A percentile compares a stretch with the other conserved stretches of the same genome.
These are phyloP conservation scores for Cynoglossus semilaevis DNA, from an alignment of 2,113 vertebrate genomes.

Conservation along the genomic window DNA sequence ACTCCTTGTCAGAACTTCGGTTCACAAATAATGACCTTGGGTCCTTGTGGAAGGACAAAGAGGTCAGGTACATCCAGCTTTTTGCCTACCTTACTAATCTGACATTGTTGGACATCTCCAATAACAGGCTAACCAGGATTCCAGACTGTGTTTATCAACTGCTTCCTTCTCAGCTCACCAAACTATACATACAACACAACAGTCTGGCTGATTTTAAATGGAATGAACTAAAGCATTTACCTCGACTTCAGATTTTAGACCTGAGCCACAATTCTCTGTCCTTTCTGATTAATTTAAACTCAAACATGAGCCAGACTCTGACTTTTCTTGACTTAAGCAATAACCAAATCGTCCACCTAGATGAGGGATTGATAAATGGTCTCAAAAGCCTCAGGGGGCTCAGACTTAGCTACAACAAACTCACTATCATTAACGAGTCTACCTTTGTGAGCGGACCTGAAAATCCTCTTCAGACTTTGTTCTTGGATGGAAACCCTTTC, in stretches of 20 bases:
- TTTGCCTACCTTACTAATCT: constrained; percentile 72
- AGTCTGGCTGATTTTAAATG: constrained; percentile 61
- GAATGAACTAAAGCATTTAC: constrained; percentile 54
- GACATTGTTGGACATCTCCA: constrained; percentile 74
- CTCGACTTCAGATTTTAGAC: constrained; percentile 63
- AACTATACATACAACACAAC: constrained; percentile 65
- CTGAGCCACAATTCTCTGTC: constrained; percentile 72
- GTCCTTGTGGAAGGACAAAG: constrained; percentile 70
- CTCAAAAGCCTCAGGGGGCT: constrained; percentile 58
- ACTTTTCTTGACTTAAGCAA: constrained; percentile 68
- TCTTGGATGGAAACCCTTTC: constrained; percentile 75
- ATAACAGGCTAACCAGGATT: constrained; percentile 65
- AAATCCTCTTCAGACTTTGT: constrained; percentile 52
- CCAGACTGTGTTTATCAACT: constrained; percentile 49
- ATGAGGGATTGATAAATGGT: constrained; percentile 53
- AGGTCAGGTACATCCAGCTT: constrained; percentile 55
- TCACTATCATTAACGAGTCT: constrained; percentile 71
- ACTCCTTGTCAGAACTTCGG: constrained; percentile 73
- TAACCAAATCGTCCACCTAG: constrained; percentile 73
- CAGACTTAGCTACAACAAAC: constrained; percentile 71
- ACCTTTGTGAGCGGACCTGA: constrained; percentile 39
- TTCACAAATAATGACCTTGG: constrained; percentile 75
- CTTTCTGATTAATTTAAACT: constrained; percentile 51
- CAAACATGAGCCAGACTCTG: constrained; percentile 57
- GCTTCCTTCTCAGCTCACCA: constrained; percentile 63